Percentiles rank a stretch among this genome's conserved stretches.
These are phyloP conservation scores for Agriotes lineatus DNA, from an alignment of 2,888 invertebrate genomes.

Conservation along the genomic window DNA sequence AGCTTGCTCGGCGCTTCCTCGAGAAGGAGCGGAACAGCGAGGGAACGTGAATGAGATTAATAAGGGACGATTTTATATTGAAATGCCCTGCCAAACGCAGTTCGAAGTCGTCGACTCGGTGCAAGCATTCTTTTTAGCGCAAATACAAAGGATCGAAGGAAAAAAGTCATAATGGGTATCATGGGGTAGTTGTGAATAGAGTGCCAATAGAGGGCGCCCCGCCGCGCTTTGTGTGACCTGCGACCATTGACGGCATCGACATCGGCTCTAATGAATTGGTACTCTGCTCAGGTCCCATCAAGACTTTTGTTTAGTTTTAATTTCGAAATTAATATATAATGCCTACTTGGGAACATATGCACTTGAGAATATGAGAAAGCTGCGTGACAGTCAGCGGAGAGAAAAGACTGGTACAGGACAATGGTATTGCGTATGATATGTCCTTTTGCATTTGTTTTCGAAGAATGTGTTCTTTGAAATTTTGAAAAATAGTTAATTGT, in stretches of 20 bases:
- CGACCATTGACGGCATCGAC: constrained; percentile 63
- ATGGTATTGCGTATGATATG: too few species aligned
- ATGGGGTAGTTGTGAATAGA: constrained; percentile 60
- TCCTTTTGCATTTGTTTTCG: too few species aligned
- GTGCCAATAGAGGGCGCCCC: constrained; percentile 60
- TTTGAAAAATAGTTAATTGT: too few species aligned
- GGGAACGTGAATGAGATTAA: constrained; percentile 28
- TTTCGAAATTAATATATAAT: constrained; percentile 31
- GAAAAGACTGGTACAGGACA: too few species aligned
- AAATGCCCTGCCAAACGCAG: constrained; percentile 48
- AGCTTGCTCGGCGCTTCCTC: neutral
- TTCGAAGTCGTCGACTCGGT: constrained; percentile 50
- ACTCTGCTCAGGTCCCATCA: constrained; percentile 38
- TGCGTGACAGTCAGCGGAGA: too few species aligned
- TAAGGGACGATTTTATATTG: constrained; percentile 42
- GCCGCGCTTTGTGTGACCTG: constrained; percentile 60
- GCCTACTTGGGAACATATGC: neutral
- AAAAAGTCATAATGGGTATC: constrained; percentile 62
- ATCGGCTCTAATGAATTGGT: constrained; percentile 47
- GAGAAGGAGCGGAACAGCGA: constrained; percentile 28
- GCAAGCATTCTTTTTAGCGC: constrained; percentile 42
- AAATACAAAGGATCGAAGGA: constrained; percentile 54
- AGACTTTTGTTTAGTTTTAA: constrained; percentile 45
- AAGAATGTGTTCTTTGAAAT: too few species aligned
- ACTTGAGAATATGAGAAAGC: neutral